Percentiles rank a stretch among this genome's conserved stretches.
Conservation (phyloP, 1,140 invertebrate genomes). For the Megathymus violae region DNA sequence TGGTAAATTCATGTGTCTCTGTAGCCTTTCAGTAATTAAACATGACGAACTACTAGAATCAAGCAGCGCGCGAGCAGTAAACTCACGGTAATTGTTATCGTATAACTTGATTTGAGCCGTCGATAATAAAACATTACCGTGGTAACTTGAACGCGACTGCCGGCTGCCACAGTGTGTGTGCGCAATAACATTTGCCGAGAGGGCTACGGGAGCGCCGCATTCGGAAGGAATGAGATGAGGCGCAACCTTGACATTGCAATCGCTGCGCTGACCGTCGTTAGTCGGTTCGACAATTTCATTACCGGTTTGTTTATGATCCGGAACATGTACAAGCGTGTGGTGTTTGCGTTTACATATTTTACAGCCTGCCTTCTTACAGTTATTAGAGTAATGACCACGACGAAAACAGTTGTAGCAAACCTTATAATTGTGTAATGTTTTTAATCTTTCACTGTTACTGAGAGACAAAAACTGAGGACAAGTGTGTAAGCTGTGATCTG, state of each 20-base stretch:
- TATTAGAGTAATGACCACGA: constrained; percentile 35
- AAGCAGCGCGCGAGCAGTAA: constrained; percentile 30
- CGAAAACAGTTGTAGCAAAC: constrained; percentile 46
- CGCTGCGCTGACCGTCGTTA: constrained; percentile 6
- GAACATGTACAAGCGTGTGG: constrained; percentile 30
- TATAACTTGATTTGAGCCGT: constrained; percentile 30
- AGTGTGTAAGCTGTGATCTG: constrained; percentile 36
- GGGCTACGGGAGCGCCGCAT: constrained; percentile 1
- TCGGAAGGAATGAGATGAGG: not conserved
- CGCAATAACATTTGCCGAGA: constrained; percentile 9
- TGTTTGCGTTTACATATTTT: constrained; percentile 37
- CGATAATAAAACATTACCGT: constrained; percentile 34
- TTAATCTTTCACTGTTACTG: constrained; percentile 26
- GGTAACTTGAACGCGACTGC: not conserved
- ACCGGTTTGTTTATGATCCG: too few species aligned
- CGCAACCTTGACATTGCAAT: constrained; percentile 9
- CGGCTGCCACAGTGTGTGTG: not conserved
- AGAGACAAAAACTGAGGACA: constrained; percentile 39
- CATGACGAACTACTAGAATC: constrained; percentile 35
- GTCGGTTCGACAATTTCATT: not conserved
- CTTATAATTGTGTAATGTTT: constrained; percentile 38
- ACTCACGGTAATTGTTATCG: constrained; percentile 22
- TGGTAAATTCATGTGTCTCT: constrained; percentile 16
- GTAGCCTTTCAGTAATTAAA: constrained; percentile 32
- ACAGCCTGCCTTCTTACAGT: constrained; percentile 37